Conservation (phyloP, 2,113 vertebrate genomes). For the Scopus umbretta region DNA sequence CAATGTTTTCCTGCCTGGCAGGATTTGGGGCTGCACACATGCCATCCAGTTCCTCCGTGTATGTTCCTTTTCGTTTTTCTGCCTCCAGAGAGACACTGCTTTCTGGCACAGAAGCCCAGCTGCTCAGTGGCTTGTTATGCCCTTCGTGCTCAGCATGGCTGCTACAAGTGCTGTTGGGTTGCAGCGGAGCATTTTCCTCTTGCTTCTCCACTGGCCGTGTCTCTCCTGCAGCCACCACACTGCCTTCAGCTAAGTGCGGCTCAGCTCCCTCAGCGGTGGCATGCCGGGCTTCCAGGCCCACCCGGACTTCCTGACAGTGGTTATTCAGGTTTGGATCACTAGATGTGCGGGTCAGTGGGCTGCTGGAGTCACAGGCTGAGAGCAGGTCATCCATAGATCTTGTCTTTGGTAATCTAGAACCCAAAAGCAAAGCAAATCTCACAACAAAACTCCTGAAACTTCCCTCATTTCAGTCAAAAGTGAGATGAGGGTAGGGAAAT, state of each 20-base stretch:
- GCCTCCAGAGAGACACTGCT: background rate
- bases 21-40: background rate
- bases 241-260: background rate
- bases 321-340: slow-evolving; percentile 98
- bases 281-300: slow-evolving; percentile 73
- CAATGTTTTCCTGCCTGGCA: background rate
- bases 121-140: background rate
- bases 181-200: background rate
- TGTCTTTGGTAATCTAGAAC: slow-evolving; percentile 91
- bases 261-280: slow-evolving; percentile 46
- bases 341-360: slow-evolving; percentile 88
- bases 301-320: slow-evolving; percentile 88
- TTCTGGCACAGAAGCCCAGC: background rate
- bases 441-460: background rate
- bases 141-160: slow-evolving; percentile 54
- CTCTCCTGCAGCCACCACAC: background rate
- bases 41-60: background rate
- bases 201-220: background rate
- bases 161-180: background rate
- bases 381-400: slow-evolving; percentile 95
- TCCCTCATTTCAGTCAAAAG: background rate
- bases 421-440: background rate
- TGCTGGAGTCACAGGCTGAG: slow-evolving; percentile 87
- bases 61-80: background rate
- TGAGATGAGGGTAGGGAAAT: background rate